phyloP scores from a whole-genome alignment of 37 sponge, comb jelly and placozoan species.

The Aplysina aerophoba region DNA sequence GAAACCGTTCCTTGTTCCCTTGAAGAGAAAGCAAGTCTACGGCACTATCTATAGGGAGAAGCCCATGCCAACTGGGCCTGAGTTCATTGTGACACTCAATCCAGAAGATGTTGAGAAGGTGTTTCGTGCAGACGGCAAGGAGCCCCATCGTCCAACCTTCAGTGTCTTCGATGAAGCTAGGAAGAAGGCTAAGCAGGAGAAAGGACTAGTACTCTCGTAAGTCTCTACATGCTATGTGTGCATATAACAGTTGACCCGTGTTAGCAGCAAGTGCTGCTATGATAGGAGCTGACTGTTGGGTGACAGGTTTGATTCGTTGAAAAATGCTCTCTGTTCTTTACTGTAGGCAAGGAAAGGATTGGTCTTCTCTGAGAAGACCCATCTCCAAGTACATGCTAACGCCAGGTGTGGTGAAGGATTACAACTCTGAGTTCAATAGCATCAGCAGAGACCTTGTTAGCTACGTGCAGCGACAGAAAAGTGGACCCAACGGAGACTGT shows the following conservation, averaged over 20 bases:
- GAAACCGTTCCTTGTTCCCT: background rate
- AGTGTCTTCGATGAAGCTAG: slow-evolving; percentile 33
- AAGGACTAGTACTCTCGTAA: slow-evolving; percentile 28
- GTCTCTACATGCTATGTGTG: background rate
- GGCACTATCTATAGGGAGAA: slow-evolving; percentile 55
- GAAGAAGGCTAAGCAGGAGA: slow-evolving; percentile 24
- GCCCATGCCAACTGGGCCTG: slow-evolving; percentile 31
- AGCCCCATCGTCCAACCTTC: slow-evolving; percentile 45
- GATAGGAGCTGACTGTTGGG: too few species aligned
- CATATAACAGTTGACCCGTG: too few species aligned
- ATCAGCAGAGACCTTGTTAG: slow-evolving; percentile 44
- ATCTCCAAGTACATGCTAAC: slow-evolving; percentile 65
- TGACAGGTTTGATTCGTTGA: background rate
- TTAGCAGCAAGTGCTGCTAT: background rate
- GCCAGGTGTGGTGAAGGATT: slow-evolving; percentile 32
- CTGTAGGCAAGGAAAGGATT: slow-evolving; percentile 61
- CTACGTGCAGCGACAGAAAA: background rate
- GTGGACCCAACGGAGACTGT: background rate
- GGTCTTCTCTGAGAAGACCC: slow-evolving; percentile 49
- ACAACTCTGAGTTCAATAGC: slow-evolving; percentile 44
- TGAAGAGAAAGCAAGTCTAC: slow-evolving; percentile 40
- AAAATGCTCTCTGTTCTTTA: too few species aligned
- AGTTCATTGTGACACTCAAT: slow-evolving; percentile 32
- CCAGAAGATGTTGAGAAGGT: slow-evolving; percentile 59
- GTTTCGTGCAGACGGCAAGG: slow-evolving; percentile 60